Percentiles rank a stretch among this genome's conserved stretches.
Evolutionary conservation across 2,113 vertebrate species (phyloP).

Genomic region (Hoplias malabaricus): DNA sequence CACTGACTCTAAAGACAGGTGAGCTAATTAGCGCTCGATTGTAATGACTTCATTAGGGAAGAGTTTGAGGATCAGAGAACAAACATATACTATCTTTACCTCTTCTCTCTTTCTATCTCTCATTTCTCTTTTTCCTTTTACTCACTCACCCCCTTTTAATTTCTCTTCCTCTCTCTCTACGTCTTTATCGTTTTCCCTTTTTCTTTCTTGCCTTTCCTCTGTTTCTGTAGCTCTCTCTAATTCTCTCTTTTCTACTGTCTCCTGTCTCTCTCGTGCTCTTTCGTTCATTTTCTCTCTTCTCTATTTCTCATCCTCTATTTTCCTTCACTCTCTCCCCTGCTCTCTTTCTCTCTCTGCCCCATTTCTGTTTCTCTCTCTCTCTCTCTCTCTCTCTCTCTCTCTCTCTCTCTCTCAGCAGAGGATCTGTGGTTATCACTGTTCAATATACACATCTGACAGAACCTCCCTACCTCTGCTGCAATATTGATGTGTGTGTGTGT

Average conservation of each 20-base stretch:
- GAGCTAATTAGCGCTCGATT: background rate
- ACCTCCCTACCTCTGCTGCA: background rate
- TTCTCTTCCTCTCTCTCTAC: background rate
- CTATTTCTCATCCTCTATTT: background rate
- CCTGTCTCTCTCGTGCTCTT: background rate
- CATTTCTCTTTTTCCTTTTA: too few relatives aligned
- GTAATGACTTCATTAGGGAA: background rate
- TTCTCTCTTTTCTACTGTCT: too few relatives aligned
- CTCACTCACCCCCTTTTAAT: background rate
- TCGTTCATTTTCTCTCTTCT: background rate
- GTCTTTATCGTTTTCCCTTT: conserved; percentile 36
- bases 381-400: background rate
- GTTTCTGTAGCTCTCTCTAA: background rate
- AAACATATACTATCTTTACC: too few relatives aligned
- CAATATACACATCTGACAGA: too few relatives aligned
- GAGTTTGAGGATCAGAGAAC: too few relatives aligned
- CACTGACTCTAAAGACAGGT: background rate
- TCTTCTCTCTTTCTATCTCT: too few relatives aligned
- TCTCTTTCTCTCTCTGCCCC: background rate
- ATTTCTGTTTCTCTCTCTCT: background rate
- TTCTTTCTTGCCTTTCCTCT: background rate
- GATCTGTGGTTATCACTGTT: background rate
- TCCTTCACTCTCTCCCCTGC: background rate
- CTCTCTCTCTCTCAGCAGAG: too few relatives aligned
- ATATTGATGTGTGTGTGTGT: too few relatives aligned